A percentile compares a stretch with the other conserved stretches of the same genome.
phyloP scores from a whole-genome alignment of 2,888 invertebrate species.

The Drosophila subquinaria region DNA sequence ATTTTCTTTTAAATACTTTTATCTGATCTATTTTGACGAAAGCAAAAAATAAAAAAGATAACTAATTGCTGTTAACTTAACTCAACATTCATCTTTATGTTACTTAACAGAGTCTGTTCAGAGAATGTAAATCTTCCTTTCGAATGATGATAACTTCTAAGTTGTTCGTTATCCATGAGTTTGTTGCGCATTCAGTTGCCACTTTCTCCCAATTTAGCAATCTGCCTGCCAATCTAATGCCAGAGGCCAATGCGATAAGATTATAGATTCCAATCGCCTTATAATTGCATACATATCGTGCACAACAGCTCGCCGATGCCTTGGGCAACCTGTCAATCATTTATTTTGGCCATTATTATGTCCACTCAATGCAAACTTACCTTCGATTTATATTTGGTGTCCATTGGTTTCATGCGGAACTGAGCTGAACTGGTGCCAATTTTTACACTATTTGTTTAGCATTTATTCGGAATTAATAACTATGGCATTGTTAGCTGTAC shows the following conservation, averaged over 20 bases:
- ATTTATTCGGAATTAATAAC: conserved; percentile 28
- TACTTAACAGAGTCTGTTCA: neutral
- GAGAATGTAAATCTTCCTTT: neutral
- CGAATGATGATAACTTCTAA: conserved; percentile 28
- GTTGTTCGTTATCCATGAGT: conserved; percentile 7
- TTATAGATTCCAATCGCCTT: conserved; percentile 60
- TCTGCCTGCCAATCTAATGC: conserved; percentile 42
- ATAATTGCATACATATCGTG: conserved; percentile 57
- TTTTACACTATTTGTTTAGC: conserved; percentile 48
- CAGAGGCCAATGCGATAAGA: conserved; percentile 30
- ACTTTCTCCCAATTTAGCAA: conserved; percentile 62
- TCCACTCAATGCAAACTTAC: conserved; percentile 39
- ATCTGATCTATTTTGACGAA: too few species aligned
- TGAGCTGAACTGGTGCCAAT: conserved; percentile 37
- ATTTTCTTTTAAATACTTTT: neutral
- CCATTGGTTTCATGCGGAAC: conserved; percentile 46
- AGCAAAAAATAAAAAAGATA: too few species aligned
- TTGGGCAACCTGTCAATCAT: conserved; percentile 52
- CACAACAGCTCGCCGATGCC: conserved; percentile 29
- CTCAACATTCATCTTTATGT: neutral
- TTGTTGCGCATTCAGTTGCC: conserved; percentile 28
- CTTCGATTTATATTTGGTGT: conserved; percentile 33
- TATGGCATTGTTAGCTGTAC: conserved; percentile 14
- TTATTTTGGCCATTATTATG: conserved; percentile 36
- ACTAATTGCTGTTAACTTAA: too few species aligned